Conservation (phyloP, 1,140 invertebrate species). For the Aporrectodea caliginosa region DNA sequence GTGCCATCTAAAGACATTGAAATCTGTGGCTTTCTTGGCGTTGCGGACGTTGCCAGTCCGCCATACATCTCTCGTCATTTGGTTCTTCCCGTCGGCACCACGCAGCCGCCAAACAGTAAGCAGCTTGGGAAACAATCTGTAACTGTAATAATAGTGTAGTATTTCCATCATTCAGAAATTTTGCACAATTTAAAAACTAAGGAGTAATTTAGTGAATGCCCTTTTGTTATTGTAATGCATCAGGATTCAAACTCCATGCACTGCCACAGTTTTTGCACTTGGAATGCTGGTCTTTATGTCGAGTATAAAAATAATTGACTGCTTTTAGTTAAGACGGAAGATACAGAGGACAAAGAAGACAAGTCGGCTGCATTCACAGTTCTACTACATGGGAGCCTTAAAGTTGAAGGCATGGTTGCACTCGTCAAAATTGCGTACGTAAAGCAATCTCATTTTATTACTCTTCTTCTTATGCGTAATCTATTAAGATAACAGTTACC, state of each 20-base stretch:
- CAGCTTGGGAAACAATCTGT: too few species aligned
- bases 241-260: too few species aligned
- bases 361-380: constrained; percentile 86
- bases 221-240: too few species aligned
- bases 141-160: too few species aligned
- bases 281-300: too few species aligned
- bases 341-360: constrained; percentile 68
- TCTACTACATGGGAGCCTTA: constrained; percentile 86
- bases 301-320: too few species aligned
- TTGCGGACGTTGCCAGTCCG: constrained; percentile 84
- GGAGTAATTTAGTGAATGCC: too few species aligned
- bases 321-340: constrained; percentile 54
- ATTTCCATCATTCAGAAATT: too few species aligned
- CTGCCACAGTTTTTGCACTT: too few species aligned
- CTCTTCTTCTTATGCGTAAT: too few species aligned
- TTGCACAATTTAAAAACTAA: too few species aligned
- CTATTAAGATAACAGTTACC: too few species aligned
- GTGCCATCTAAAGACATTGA: constrained; percentile 66
- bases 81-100: constrained; percentile 67
- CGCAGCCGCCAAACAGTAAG: neutral
- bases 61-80: constrained; percentile 84
- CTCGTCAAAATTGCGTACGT: constrained; percentile 48
- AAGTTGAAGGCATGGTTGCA: constrained; percentile 62
- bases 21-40: constrained; percentile 77
- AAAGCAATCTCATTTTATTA: neutral